phyloP scores from a whole-genome alignment of 2,888 invertebrate species.

The Eilema depressum region DNA sequence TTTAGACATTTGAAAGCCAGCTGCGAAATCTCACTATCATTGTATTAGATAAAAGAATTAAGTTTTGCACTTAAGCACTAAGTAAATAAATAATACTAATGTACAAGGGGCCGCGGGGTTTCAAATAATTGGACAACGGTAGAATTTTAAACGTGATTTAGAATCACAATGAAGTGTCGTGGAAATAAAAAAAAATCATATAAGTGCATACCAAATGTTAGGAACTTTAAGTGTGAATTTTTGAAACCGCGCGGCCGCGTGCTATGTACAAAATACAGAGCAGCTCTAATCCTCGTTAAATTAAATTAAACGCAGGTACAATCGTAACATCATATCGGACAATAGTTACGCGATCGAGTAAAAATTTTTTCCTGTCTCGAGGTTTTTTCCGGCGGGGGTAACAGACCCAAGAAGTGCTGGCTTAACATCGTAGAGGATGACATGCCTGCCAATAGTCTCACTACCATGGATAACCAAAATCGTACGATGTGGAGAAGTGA shows the following conservation, averaged over 20 bases:
- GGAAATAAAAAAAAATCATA: background rate
- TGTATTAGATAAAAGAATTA: slow-evolving; percentile 62
- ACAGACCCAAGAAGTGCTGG: too few relatives aligned
- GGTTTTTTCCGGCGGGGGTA: too few relatives aligned
- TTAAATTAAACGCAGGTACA: slow-evolving; percentile 28
- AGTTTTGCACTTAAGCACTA: slow-evolving; percentile 79
- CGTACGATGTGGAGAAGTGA: too few relatives aligned
- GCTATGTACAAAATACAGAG: slow-evolving; percentile 63
- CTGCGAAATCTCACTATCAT: slow-evolving; percentile 73
- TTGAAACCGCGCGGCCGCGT: slow-evolving; percentile 42
- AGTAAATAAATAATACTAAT: slow-evolving; percentile 86
- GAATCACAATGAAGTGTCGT: slow-evolving; percentile 18
- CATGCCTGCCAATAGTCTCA: too few relatives aligned
- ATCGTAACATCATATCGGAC: slow-evolving; percentile 6
- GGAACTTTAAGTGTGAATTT: slow-evolving; percentile 22
- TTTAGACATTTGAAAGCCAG: slow-evolving; percentile 64
- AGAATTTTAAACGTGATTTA: slow-evolving; percentile 21
- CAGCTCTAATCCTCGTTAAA: slow-evolving; percentile 48
- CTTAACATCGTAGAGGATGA: too few relatives aligned
- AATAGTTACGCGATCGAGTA: background rate
- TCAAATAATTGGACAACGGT: slow-evolving; percentile 18
- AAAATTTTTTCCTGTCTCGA: background rate
- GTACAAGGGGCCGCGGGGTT: slow-evolving; percentile 67
- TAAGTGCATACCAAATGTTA: slow-evolving; percentile 22
- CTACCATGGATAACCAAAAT: too few relatives aligned